A percentile compares a stretch with the other conserved stretches of the same genome.
Conservation (phyloP, 1,140 invertebrate genomes). For the Drosophila santomea region DNA sequence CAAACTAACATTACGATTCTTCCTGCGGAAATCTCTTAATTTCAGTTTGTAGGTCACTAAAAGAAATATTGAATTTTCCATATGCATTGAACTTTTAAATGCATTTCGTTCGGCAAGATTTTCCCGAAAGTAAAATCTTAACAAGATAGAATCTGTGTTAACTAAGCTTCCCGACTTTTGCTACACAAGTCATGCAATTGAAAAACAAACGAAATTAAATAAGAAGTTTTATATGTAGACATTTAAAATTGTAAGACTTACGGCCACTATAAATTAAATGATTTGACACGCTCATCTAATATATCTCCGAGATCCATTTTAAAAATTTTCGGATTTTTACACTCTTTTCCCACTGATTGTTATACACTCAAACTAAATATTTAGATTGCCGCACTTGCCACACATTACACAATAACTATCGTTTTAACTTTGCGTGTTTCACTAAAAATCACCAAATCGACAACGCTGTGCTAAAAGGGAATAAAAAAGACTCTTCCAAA, state of each 20-base stretch:
- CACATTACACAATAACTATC: conserved; percentile 75
- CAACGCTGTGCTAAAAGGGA: conserved; percentile 41
- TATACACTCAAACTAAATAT: conserved; percentile 77
- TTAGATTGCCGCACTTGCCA: conserved; percentile 64
- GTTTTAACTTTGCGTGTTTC: conserved; percentile 73
- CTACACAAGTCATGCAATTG: neutral
- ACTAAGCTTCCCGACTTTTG: too few species aligned
- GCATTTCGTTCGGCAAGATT: neutral
- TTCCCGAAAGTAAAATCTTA: neutral
- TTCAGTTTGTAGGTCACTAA: neutral
- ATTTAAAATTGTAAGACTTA: conserved; percentile 46
- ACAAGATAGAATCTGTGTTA: neutral
- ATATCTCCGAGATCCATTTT: conserved; percentile 69
- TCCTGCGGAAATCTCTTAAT: too few species aligned
- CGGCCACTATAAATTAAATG: conserved; percentile 62
- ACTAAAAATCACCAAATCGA: conserved; percentile 51
- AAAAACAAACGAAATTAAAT: neutral
- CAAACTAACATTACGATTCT: too few species aligned
- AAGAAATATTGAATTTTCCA: neutral
- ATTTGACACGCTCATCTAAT: conserved; percentile 54
- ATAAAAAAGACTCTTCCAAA: conserved; percentile 60
- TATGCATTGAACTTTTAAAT: too few species aligned
- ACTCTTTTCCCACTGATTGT: conserved; percentile 65
- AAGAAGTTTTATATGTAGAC: neutral
- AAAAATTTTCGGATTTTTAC: conserved; percentile 39